phyloP scores from a whole-genome alignment of 2,888 invertebrate genomes.

The Spisula subtruncata region DNA sequence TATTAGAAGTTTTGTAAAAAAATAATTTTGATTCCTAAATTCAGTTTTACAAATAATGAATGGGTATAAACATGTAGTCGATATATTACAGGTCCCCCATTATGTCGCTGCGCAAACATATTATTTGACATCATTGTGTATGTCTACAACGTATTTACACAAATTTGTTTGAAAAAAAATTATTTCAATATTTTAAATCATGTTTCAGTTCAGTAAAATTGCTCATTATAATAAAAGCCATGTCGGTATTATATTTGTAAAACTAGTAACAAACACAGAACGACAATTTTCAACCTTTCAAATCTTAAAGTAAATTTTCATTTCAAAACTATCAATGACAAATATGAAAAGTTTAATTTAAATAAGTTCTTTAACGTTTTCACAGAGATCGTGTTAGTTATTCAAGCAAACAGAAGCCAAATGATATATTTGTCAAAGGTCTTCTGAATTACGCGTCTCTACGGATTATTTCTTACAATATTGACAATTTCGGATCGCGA shows the following conservation, averaged over 20 bases:
- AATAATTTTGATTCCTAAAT: background rate
- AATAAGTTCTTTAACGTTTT: background rate
- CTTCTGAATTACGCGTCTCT: slow-evolving; percentile 26
- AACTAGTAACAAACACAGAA: background rate
- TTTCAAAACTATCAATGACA: slow-evolving; percentile 24
- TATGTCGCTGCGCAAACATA: background rate
- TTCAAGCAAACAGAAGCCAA: slow-evolving; percentile 44
- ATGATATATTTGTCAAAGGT: slow-evolving; percentile 50
- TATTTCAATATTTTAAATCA: slow-evolving; percentile 5
- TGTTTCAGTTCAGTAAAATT: background rate
- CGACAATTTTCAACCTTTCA: background rate
- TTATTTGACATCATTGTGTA: background rate
- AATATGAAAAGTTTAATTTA: slow-evolving; percentile 1
- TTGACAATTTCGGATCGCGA: slow-evolving; percentile 18
- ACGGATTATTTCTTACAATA: slow-evolving; percentile 18
- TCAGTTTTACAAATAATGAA: background rate
- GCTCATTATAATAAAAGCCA: background rate
- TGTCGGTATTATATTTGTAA: background rate
- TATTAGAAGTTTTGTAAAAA: slow-evolving; percentile 1
- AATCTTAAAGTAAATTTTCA: slow-evolving; percentile 26
- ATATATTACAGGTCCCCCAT: background rate
- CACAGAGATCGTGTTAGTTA: background rate
- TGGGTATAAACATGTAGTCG: background rate
- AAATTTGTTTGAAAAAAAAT: slow-evolving; percentile 1
- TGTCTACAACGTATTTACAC: background rate